These are phyloP conservation scores for Ciconia nigra DNA, from an alignment of 2,797 vertebrate genomes.

Conservation along the genomic window DNA sequence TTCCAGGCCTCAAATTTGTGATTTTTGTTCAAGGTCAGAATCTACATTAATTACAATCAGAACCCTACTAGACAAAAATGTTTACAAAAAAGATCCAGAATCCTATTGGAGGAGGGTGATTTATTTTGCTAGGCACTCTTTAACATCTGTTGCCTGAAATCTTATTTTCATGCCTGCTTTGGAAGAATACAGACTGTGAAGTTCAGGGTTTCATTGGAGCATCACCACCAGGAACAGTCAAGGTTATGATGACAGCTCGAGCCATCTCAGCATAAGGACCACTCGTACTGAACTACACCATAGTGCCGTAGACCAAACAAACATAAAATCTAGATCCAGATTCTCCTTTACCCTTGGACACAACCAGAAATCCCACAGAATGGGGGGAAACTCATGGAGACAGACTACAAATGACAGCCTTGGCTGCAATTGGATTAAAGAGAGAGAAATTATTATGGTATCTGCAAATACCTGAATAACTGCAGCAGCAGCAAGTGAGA, in stretches of 20 bases:
- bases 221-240: background rate
- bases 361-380: background rate
- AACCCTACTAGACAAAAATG: background rate
- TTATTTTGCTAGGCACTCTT: background rate
- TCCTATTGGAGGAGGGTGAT: background rate
- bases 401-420: background rate
- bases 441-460: background rate
- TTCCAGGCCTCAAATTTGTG: background rate
- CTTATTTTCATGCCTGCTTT: background rate
- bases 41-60: background rate
- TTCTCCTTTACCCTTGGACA: background rate
- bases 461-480: background rate
- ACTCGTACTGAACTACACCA: accelerated
- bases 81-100: background rate
- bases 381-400: accelerated
- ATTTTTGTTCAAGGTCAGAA: background rate
- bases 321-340: background rate
- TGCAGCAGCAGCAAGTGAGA: background rate
- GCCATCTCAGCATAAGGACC: background rate
- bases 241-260: background rate
- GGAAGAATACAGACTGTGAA: background rate
- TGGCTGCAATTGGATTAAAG: background rate
- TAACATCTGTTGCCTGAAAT: background rate
- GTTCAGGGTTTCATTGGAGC: background rate
- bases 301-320: background rate